Conservation (phyloP, 1,140 invertebrate genomes). For the Scaptomyza hsui region DNA sequence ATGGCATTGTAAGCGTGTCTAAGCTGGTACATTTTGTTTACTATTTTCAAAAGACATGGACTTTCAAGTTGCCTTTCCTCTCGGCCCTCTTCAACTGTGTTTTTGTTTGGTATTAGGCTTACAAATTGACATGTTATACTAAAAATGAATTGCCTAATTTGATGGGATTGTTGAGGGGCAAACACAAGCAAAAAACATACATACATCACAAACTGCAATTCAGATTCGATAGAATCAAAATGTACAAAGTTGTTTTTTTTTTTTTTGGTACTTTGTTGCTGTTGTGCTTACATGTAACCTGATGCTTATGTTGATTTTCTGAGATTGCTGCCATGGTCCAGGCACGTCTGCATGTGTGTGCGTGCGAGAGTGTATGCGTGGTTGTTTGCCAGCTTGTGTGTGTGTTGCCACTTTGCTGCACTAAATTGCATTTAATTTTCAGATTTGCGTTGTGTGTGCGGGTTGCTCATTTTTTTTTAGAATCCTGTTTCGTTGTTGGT, state of each 20-base stretch:
- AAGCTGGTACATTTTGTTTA: conserved; percentile 60
- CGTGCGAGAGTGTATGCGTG: conserved; percentile 18
- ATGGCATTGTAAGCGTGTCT: conserved; percentile 74
- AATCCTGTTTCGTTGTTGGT: conserved; percentile 17
- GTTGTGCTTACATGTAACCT: conserved; percentile 42
- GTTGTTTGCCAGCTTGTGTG: conserved; percentile 35
- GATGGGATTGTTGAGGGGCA: conserved; percentile 45
- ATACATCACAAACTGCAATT: conserved; percentile 38
- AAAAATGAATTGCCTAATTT: conserved; percentile 80
- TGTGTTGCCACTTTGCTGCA: conserved; percentile 75
- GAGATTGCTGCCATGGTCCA: conserved; percentile 35
- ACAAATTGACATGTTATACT: conserved; percentile 79
- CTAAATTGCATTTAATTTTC: conserved; percentile 81
- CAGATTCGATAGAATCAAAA: conserved; percentile 39
- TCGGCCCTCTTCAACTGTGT: neutral
- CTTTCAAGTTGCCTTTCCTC: conserved; percentile 7
- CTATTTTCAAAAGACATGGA: conserved; percentile 37
- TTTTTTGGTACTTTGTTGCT: conserved; percentile 36
- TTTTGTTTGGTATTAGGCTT: conserved; percentile 42
- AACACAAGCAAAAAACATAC: neutral
- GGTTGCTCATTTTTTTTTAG: conserved; percentile 13
- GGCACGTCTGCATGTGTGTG: conserved; percentile 15
- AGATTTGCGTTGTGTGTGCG: conserved; percentile 63
- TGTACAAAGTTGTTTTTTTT: conserved; percentile 47
- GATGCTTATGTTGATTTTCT: conserved; percentile 50